Evolutionary conservation across 2,797 vertebrate genomes (phyloP).

Genomic region (Amblyraja radiata): DNA sequence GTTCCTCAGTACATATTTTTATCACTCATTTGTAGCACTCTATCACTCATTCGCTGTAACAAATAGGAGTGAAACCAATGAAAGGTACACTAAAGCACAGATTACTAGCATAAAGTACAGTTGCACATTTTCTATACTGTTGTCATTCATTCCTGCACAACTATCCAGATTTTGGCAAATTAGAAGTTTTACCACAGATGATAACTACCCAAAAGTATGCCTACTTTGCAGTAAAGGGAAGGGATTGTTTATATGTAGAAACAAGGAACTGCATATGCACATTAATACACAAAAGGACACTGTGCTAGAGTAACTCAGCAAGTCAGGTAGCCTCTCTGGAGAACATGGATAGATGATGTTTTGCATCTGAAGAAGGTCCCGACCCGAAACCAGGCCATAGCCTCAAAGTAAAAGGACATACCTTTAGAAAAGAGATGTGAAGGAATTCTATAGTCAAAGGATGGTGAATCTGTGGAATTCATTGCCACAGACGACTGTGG

Average conservation of each 20-base stretch:
- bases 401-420: too few species aligned
- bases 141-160: background rate
- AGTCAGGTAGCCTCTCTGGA: too few species aligned
- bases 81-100: background rate
- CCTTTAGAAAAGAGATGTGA: too few species aligned
- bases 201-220: background rate
- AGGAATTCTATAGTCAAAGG: too few species aligned
- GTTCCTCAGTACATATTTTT: background rate
- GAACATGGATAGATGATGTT: too few species aligned
- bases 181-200: background rate
- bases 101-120: background rate
- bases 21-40: background rate
- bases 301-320: too few species aligned
- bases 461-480: too few species aligned
- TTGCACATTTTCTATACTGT: background rate
- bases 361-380: too few species aligned
- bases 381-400: too few species aligned
- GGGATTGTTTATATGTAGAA: background rate
- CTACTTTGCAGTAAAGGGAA: background rate
- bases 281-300: too few species aligned
- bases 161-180: background rate
- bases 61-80: background rate
- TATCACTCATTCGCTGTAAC: background rate
- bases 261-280: too few species aligned
- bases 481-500: too few species aligned